Evolutionary conservation across 2,113 vertebrate genomes (phyloP).

Genomic region (Aphelocoma coerulescens): DNA sequence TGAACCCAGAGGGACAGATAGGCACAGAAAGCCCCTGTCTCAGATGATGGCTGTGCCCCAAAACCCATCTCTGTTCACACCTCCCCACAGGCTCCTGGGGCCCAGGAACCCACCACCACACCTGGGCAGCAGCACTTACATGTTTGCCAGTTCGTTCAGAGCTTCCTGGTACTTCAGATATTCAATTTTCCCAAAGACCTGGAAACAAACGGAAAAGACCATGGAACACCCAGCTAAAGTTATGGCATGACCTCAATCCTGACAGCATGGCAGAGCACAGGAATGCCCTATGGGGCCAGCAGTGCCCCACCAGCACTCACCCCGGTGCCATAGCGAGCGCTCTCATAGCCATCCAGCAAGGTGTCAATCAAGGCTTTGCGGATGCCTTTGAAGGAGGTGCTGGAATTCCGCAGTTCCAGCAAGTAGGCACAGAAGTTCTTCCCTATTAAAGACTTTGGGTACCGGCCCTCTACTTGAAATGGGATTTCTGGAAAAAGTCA

Average conservation of each 20-base stretch:
- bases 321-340: constrained; percentile 88
- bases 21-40: no score
- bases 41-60: background rate
- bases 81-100: accelerated
- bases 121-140: constrained; percentile 75
- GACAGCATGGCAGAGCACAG: background rate
- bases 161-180: constrained; percentile 87
- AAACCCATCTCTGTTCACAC: background rate
- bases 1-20: background rate
- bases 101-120: background rate
- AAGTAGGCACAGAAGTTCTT: constrained; percentile 87
- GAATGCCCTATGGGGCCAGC: accelerated
- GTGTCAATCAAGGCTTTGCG: constrained; percentile 81
- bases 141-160: constrained; percentile 81
- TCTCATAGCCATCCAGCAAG: constrained; percentile 88
- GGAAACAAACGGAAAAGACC: background rate
- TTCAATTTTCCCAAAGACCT: constrained; percentile 85
- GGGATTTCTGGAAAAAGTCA: constrained; percentile 79
- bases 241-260: accelerated
- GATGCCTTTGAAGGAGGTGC: constrained; percentile 76
- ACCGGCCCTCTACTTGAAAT: constrained; percentile 75
- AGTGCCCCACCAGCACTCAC: constrained; percentile 47
- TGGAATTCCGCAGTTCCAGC: constrained; percentile 83
- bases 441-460: constrained; percentile 82
- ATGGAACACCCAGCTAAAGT: background rate